A percentile compares a stretch with the other conserved stretches of the same genome.
These are phyloP conservation scores for Puffinus mauretanicus DNA, from an alignment of 2,113 vertebrate genomes.

Conservation along the genomic window DNA sequence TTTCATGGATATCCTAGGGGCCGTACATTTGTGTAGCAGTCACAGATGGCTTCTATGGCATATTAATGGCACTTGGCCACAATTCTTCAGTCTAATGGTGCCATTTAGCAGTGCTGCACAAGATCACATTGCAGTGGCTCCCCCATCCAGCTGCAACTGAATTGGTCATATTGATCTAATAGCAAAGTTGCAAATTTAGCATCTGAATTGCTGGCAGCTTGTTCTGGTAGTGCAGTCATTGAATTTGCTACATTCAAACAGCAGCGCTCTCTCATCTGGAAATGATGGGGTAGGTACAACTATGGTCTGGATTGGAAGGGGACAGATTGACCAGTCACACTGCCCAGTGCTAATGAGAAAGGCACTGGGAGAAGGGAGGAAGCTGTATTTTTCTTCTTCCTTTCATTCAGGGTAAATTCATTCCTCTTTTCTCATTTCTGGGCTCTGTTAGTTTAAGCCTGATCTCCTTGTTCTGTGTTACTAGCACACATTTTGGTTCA, in stretches of 20 bases:
- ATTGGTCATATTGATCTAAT: neutral
- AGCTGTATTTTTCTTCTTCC: neutral
- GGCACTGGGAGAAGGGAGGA: neutral
- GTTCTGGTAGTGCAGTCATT: neutral
- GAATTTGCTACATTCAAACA: neutral
- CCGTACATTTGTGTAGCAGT: neutral
- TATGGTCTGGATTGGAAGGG: neutral
- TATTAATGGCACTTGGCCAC: neutral
- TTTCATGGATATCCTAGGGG: neutral
- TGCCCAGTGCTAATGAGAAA: neutral
- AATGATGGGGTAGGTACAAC: neutral
- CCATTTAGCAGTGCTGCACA: neutral
- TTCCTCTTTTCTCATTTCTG: neutral
- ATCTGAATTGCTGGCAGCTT: neutral
- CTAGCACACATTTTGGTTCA: neutral
- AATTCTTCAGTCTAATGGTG: neutral
- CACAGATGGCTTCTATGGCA: neutral
- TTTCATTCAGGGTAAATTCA: neutral
- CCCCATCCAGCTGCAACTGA: neutral
- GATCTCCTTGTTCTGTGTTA: neutral
- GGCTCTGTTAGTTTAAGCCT: neutral
- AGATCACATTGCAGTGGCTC: neutral
- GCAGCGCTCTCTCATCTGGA: neutral
- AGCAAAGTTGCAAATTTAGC: neutral
- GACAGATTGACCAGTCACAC: neutral